Base-by-base conservation (phyloP, 2,113 vertebrate genomes). In the Neomonachus schauinslandi region DNA sequence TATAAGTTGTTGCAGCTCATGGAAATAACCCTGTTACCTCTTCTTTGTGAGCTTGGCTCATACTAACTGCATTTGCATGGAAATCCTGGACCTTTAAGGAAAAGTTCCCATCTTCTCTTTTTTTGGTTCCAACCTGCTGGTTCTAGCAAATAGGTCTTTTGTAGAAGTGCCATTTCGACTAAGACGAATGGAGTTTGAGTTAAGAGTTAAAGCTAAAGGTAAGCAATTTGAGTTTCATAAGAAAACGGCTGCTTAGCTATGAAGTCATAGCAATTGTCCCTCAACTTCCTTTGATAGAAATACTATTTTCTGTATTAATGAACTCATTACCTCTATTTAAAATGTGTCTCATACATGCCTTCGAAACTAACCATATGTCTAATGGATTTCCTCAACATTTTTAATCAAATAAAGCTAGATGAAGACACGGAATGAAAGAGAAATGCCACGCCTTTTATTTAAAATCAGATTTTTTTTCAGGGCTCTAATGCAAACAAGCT, bases 321-420 rank as follows among this genome's bases (percentile, higher is more conserved):
- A 69, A 81, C 33, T 89, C 11, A 76, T 61, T 76, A 59, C 46
- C 8, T 46, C 16, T 59, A 55, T 83, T 71, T 82, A 86, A 80
- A 71, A 87, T 57, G 3, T 7, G 0, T 39, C 33, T 71, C 21
- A 69, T 31, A 19, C 18, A n/a, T 71, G 53, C 18, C 15, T 79
- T 94, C 8, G 53, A 57, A 84, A 90, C 13, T n/a, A 72, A 57
- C 46, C 31, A 3, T 46, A 65, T 92, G 13, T 39, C 53, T 76
- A 95, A 21, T 63, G 36, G 67, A 84, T 61, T 91, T 79, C 26
- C 33, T 95, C 31, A 67, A 71, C 16, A 80, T 63, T 71, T 97
- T 92, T 39, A 72, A 36, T 92, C 14, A 49, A 82, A 49, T 28
- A 76, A 92, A 72, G 49, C 61, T 74, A 94, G 72, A 61, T 61